Percentiles rank a stretch among this genome's conserved stretches.
Conservation (phyloP, 2,797 vertebrate species). For the Urocyon cinereoargenteus region DNA sequence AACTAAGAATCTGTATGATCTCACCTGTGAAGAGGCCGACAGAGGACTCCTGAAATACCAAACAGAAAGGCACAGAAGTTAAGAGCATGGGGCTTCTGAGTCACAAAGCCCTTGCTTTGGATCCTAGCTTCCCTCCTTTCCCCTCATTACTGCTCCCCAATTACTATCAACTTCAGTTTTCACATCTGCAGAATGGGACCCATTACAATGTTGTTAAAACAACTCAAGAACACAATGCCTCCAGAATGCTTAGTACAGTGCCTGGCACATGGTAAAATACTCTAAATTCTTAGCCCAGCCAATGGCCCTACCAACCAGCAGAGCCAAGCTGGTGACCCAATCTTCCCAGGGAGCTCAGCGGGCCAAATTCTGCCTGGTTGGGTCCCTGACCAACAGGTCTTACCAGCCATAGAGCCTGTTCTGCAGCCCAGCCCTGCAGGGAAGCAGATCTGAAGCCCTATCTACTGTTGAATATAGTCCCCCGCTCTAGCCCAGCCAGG, state of each 20-base stretch:
- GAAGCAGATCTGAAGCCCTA: not conserved
- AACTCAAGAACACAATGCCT: not conserved
- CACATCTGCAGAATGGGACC: not conserved
- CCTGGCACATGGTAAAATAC: not conserved
- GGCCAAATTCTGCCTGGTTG: not conserved
- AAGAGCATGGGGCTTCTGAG: not conserved
- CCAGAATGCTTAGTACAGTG: not conserved
- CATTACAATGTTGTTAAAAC: not conserved
- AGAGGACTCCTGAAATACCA: not conserved
- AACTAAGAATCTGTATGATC: not conserved
- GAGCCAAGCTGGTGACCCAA: not conserved
- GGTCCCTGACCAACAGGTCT: not conserved
- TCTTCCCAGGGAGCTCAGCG: not conserved
- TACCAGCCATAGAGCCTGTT: not conserved
- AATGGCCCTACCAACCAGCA: too few relatives aligned
- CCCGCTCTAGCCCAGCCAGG: not conserved
- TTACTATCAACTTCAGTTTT: not conserved
- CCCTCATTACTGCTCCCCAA: not conserved
- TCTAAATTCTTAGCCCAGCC: not conserved
- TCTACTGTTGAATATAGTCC: not conserved
- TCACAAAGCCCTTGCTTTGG: not conserved
- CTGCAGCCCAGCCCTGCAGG: not conserved
- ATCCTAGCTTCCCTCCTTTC: not conserved
- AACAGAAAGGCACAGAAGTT: not conserved
- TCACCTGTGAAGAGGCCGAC: not conserved